These are phyloP conservation scores for Halictus quadricinctus DNA, from an alignment of 2,888 invertebrate genomes.

Conservation along the genomic window DNA sequence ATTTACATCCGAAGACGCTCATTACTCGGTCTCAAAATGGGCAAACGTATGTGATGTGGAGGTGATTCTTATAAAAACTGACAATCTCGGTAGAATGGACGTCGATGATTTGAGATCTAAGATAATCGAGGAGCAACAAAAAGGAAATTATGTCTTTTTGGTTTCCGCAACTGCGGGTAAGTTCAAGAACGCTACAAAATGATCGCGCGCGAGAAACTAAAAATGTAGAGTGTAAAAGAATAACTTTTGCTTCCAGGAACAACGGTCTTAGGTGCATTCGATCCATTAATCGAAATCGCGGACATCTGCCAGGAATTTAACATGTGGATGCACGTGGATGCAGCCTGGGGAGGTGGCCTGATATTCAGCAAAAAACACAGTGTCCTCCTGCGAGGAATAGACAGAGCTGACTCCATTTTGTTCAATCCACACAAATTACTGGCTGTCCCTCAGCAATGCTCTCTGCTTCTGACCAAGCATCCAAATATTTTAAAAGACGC, in stretches of 20 bases:
- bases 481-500: constrained; percentile 81
- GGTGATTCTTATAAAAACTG: constrained; percentile 83
- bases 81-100: constrained; percentile 81
- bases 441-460: constrained; percentile 85
- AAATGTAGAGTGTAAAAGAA: not conserved
- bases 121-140: constrained; percentile 44
- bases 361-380: constrained; percentile 84
- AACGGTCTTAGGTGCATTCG: constrained; percentile 85
- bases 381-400: constrained; percentile 83
- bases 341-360: constrained; percentile 86
- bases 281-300: constrained; percentile 84
- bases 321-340: constrained; percentile 86
- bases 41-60: constrained; percentile 85
- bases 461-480: constrained; percentile 82
- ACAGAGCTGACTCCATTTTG: constrained; percentile 85
- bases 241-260: constrained; percentile 80
- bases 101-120: constrained; percentile 74
- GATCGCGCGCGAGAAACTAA: not conserved
- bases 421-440: constrained; percentile 87
- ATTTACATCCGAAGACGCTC: constrained; percentile 85
- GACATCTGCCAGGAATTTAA: constrained; percentile 83
- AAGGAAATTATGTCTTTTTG: constrained; percentile 54
- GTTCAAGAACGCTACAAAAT: not conserved
- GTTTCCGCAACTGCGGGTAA: constrained; percentile 62
- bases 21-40: constrained; percentile 86